These are phyloP conservation scores for Euzetes globulus DNA, from an alignment of 2,888 invertebrate species.

Conservation along the genomic window DNA sequence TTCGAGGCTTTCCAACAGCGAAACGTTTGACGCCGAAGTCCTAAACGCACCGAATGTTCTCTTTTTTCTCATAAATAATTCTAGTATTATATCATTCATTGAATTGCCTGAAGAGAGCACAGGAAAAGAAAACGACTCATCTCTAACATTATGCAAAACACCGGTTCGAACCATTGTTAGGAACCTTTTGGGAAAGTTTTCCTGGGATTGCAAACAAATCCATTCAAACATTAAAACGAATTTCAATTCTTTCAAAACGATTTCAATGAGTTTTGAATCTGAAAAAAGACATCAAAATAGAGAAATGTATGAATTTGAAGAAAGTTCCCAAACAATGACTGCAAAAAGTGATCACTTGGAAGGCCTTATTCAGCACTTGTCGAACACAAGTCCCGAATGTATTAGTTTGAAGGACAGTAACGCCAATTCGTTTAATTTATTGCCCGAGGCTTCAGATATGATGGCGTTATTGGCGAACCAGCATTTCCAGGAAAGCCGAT, in stretches of 20 bases:
- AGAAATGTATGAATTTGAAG: slow-evolving; percentile 4
- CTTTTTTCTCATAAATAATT: slow-evolving; percentile 71
- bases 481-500: slow-evolving; percentile 37
- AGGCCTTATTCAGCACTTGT: slow-evolving; percentile 10
- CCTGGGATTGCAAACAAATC: slow-evolving; percentile 89
- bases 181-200: slow-evolving; percentile 85
- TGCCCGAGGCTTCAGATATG: slow-evolving; percentile 34
- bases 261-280: slow-evolving; percentile 1
- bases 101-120: slow-evolving; percentile 62
- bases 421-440: background rate
- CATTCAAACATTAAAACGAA: slow-evolving; percentile 50
- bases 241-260: background rate
- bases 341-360: background rate
- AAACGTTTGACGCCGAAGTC: slow-evolving; percentile 59
- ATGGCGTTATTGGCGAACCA: slow-evolving; percentile 37
- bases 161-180: slow-evolving; percentile 71
- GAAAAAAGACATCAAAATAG: slow-evolving; percentile 19
- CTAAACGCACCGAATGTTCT: slow-evolving; percentile 75
- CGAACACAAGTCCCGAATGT: slow-evolving; percentile 7
- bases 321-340: background rate
- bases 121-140: background rate
- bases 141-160: background rate
- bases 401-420: slow-evolving; percentile 9
- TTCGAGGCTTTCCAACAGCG: slow-evolving; percentile 37
- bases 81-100: slow-evolving; percentile 74